A percentile compares a stretch with the other conserved stretches of the same genome.
phyloP scores from a whole-genome alignment of 1,140 invertebrate species.

The Lepidotrigona ventralis region DNA sequence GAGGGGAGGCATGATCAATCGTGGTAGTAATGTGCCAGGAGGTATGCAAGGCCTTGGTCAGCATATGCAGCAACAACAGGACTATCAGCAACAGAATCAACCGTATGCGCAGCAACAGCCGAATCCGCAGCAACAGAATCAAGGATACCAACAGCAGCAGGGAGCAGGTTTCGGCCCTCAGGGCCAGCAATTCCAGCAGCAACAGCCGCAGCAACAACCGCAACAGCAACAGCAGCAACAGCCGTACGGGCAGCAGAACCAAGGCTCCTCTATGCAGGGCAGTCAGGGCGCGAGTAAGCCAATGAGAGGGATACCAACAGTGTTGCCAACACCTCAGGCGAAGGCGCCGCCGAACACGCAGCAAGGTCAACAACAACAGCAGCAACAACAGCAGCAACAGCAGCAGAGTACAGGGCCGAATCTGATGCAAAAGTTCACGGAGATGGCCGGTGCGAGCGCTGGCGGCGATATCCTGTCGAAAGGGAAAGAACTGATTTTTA shows the following conservation, averaged over 20 bases:
- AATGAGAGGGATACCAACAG: conserved; percentile 82
- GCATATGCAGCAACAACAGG: conserved; percentile 58
- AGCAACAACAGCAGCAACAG: conserved; percentile 73
- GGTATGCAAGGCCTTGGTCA: conserved; percentile 76
- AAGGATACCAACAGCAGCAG: conserved; percentile 71
- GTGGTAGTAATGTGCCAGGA: conserved; percentile 82
- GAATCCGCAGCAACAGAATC: conserved; percentile 73
- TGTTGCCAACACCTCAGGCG: conserved; percentile 81
- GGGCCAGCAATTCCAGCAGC: conserved; percentile 72
- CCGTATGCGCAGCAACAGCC: conserved; percentile 72
- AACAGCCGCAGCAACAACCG: conserved; percentile 76
- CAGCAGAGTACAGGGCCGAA: conserved; percentile 82
- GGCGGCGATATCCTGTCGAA: conserved; percentile 92
- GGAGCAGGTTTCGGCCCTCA: conserved; percentile 42
- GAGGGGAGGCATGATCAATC: conserved; percentile 79
- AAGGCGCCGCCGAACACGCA: conserved; percentile 74
- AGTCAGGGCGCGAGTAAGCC: conserved; percentile 71
- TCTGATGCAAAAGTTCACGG: conserved; percentile 90
- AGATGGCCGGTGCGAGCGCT: conserved; percentile 87
- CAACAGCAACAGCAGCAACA: conserved; percentile 68
- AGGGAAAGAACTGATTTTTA: conserved; percentile 94
- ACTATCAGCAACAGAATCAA: conserved; percentile 68
- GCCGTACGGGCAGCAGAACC: conserved; percentile 67
- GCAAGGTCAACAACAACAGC: conserved; percentile 66
- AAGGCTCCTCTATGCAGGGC: conserved; percentile 58